Evolutionary conservation across 2,797 vertebrate species (phyloP), one percentile per base, ranked within the genome.

Genomic region (Craterocephalus amniculus): DNA sequence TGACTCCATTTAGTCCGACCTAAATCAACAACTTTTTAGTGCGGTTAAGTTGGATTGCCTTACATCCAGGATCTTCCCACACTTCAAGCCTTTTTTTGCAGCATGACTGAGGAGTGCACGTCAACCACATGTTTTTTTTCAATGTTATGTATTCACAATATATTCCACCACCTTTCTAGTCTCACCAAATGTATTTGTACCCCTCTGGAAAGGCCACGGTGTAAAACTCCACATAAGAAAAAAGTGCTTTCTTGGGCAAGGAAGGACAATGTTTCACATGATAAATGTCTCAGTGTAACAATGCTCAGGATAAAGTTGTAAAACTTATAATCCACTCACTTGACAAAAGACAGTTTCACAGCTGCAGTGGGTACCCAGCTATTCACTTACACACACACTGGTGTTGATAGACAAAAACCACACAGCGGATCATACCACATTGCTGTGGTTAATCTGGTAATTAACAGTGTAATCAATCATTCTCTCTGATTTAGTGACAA

Each of bases 391-490:
- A 78, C 40, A 75, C 59, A 70, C n/a, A 9, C 24, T 20, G 27
- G 79, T 78, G 86, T 60, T 84, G 86, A 86, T 59, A 51, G 86
- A 84, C 55, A 78, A 36, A 81, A 83, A 84, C 26, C 86, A 83
- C 79, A 64, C 69, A 58, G 67, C 54, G 72, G 73, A 78, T 81
- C 76, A 80, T 35, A 64, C 66, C 26, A 20, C 59, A 63, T 81
- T 61, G 79, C 75, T 79, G 76, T 12, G 76, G 78, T 79, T 78
- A 67, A 83, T 88, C 71, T 76, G 78, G 76, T 83, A 67, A 90
- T 85, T 83, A 83, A 85, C 77, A 77, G 73, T 74, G 63, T 83
- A 81, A 92, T 92, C 86, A 89, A 92, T 91, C 87, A 86, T 85
- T 54, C 72, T 69, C 56, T 89, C 76, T 78, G 67, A 87, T 67